A percentile compares a stretch with the other conserved stretches of the same genome.
These are phyloP conservation scores for Prinia subflava DNA, from an alignment of 2,113 vertebrate genomes.

Conservation along the genomic window DNA sequence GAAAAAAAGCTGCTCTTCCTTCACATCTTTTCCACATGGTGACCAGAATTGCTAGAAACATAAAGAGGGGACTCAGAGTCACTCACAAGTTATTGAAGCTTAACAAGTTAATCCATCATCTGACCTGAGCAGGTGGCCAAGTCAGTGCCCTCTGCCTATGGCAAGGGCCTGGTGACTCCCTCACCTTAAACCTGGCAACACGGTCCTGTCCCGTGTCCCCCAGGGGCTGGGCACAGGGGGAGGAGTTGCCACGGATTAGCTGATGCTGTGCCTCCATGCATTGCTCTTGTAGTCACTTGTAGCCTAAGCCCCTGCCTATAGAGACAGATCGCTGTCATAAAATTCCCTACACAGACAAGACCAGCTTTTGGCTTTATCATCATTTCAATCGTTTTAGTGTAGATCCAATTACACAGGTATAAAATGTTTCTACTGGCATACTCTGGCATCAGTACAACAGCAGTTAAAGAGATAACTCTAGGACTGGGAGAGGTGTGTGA, in stretches of 20 bases:
- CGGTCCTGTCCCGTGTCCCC: background rate
- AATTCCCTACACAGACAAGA: background rate
- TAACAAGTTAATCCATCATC: background rate
- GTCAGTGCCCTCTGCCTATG: background rate
- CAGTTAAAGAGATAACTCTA: slow-evolving; percentile 54
- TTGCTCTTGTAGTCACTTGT: background rate
- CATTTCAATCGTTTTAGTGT: slow-evolving; percentile 16
- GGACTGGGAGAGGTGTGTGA: slow-evolving; percentile 28
- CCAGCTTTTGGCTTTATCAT: slow-evolving; percentile 56
- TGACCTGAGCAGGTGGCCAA: background rate
- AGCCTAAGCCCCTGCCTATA: background rate
- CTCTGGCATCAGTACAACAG: slow-evolving; percentile 40
- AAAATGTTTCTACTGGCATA: slow-evolving; percentile 43
- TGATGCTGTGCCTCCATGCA: background rate
- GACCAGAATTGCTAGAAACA: background rate
- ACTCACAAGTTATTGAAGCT: background rate
- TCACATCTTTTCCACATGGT: background rate
- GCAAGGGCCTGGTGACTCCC: background rate
- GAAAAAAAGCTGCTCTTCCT: background rate
- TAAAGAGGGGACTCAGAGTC: background rate
- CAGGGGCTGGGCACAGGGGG: background rate
- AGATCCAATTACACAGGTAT: slow-evolving; percentile 58
- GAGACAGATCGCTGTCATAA: slow-evolving; percentile 6
- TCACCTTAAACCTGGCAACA: background rate
- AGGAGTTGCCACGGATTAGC: background rate